These are phyloP conservation scores for Drosophila conformis DNA, from an alignment of 2,888 invertebrate genomes.

Conservation along the genomic window DNA sequence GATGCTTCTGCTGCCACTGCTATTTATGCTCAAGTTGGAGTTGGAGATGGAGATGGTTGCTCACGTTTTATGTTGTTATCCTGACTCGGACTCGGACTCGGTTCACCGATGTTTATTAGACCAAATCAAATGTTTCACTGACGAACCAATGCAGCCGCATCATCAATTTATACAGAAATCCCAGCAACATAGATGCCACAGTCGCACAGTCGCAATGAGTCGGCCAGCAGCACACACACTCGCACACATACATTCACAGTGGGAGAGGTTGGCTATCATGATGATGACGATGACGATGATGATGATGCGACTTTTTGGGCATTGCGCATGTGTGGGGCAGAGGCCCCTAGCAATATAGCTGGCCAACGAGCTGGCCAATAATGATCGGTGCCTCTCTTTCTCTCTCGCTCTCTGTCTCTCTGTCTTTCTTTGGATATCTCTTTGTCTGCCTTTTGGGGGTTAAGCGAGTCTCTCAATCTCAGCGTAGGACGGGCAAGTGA, in stretches of 20 bases:
- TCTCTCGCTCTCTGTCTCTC: background rate
- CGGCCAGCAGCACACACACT: conserved; percentile 40
- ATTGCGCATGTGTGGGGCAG: conserved; percentile 68
- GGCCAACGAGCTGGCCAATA: conserved; percentile 74
- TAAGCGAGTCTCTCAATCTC: conserved; percentile 47
- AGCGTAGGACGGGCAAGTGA: conserved; percentile 75
- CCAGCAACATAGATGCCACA: conserved; percentile 67
- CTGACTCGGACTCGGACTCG: conserved; percentile 60
- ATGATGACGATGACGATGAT: conserved; percentile 28
- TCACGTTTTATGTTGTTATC: conserved; percentile 59
- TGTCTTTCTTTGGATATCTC: background rate
- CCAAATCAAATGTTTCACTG: conserved; percentile 85
- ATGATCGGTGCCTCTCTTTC: conserved; percentile 47
- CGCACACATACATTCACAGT: conserved; percentile 11
- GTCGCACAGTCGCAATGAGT: conserved; percentile 39
- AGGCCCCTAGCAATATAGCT: conserved; percentile 40
- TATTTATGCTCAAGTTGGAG: conserved; percentile 46
- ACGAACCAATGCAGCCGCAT: conserved; percentile 83
- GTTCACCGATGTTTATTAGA: conserved; percentile 84
- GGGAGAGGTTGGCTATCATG: conserved; percentile 53
- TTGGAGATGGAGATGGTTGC: conserved; percentile 27
- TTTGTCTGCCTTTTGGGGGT: conserved; percentile 19
- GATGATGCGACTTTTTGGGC: conserved; percentile 70
- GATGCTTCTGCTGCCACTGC: conserved; percentile 7
- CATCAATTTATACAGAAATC: conserved; percentile 85